Evolutionary conservation across 2,888 invertebrate species (phyloP).

Genomic region (Magallana nippona): DNA sequence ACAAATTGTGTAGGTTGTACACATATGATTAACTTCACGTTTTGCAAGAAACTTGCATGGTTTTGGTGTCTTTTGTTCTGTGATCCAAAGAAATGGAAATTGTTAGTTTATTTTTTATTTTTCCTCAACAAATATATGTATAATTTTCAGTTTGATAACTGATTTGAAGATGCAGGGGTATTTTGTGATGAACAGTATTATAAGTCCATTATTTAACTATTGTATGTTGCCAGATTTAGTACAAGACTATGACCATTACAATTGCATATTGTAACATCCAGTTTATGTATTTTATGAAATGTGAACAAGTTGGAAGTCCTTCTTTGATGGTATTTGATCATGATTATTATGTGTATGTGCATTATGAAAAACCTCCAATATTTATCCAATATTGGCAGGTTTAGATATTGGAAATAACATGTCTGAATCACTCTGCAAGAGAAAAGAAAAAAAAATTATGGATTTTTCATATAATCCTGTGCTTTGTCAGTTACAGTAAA

Average conservation of each 20-base stretch:
- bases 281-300: neutral
- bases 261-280: constrained; percentile 15
- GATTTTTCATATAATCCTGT: too few relatives aligned
- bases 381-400: too few relatives aligned
- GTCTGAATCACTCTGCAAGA: too few relatives aligned
- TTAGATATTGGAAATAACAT: too few relatives aligned
- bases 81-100: constrained; percentile 15
- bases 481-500: too few relatives aligned
- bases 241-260: neutral
- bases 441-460: too few relatives aligned
- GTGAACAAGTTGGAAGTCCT: neutral
- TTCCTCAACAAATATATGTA: neutral
- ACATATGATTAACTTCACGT: constrained; percentile 10
- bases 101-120: constrained; percentile 23
- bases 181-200: constrained; percentile 1
- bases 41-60: constrained; percentile 37
- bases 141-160: constrained; percentile 17
- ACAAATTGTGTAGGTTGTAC: constrained; percentile 27
- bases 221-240: neutral
- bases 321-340: neutral
- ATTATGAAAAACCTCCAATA: too few relatives aligned
- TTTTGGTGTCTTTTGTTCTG: constrained; percentile 13
- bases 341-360: neutral
- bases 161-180: neutral
- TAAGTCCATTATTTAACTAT: neutral